Evolutionary conservation across 2,888 invertebrate species (phyloP).

Genomic region (Pinctada fucata): DNA sequence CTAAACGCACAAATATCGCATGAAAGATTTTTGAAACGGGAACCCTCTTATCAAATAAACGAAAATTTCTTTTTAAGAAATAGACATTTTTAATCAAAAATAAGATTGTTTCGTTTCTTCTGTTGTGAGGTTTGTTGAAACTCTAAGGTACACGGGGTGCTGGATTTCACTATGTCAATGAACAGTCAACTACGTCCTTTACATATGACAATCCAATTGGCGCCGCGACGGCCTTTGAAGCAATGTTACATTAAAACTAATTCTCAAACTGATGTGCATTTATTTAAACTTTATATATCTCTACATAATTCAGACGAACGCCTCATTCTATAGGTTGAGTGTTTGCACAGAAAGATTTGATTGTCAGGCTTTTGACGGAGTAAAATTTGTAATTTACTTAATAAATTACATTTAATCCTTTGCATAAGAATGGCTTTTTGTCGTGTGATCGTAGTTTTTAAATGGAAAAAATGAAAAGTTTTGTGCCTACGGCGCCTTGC

Average conservation of each 20-base stretch:
- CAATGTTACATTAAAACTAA: neutral
- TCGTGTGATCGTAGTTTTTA: neutral
- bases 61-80: neutral
- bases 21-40: neutral
- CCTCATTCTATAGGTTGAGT: neutral
- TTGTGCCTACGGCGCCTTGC: constrained; percentile 1
- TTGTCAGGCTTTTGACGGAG: neutral
- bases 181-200: neutral
- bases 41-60: neutral
- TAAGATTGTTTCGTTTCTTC: neutral
- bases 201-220: neutral
- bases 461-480: neutral
- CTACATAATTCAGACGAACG: neutral
- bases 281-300: neutral
- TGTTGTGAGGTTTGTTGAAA: neutral
- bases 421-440: neutral
- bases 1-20: neutral
- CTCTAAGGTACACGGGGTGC: neutral
- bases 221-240: neutral
- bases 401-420: neutral
- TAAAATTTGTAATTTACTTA: constrained; percentile 1
- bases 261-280: neutral
- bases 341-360: neutral
- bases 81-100: neutral
- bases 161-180: neutral